Evolutionary conservation across 2,888 invertebrate species (phyloP), one percentile per base, ranked within the genome.

Genomic region (Erebia aethiops): DNA sequence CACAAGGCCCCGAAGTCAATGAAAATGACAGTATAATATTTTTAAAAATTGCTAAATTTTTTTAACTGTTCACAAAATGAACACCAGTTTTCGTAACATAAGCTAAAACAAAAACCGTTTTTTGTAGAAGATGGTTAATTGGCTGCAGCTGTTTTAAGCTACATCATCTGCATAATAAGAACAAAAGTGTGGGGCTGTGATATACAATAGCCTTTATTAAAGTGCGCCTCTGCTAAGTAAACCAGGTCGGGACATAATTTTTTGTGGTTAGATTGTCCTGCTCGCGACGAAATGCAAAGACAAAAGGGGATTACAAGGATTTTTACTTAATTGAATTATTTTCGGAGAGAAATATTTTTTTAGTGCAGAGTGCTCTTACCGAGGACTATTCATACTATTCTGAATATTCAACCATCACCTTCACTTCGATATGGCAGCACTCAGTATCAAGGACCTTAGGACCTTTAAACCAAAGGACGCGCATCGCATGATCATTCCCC

Each of bases 1-100:
- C 5, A 35, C 5, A 2, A 3, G 11, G 11, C 10, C 43, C 43
- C 2, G 5, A 43, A 43, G 11, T 11, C 43, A 35, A 35, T 43
- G 11, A 43, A 43, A 43, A 43, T 11, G 3, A 11, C 10, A 43
- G 2, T 43, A 11, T 1, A 43, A 43, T 5, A 13, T 2, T 14
- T 57, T 35, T 8, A 52, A 54, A 18, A 54, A 54, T 7, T n/a
- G 51, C 51, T 16, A 1, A 52, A 8, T 35, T 26, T 14, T 35
- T 11, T 13, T 16, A 43, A 11, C 62, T 21, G 13, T 46, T 49
- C 26, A 54, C 41, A 41, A 64, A 54, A 57, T 64, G 72, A 71
- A 82, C 80, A 81, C 81, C 78, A 80, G 79, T 79, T 83, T 81
- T 77, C 41, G 16, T 63, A 16, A 49, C 43, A 16, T 46, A 35